Conservation (phyloP, 2,888 invertebrate genomes). For the Watsonalla cultraria region DNA sequence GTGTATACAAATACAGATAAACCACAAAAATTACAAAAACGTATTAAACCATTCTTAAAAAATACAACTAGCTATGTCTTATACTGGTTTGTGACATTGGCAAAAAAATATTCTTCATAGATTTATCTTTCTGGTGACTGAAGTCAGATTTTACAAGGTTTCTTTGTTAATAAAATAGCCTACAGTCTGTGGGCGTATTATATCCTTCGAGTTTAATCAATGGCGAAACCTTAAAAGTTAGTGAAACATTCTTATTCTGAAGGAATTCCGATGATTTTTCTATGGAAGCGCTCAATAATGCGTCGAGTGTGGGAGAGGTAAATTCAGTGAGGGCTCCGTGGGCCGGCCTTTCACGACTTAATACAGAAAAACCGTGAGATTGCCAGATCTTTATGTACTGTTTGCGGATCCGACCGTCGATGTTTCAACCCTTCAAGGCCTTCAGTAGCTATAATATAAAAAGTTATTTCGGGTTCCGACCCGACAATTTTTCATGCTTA, state of each 20-base stretch:
- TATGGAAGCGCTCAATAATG: conserved; percentile 64
- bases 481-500: conserved; percentile 46
- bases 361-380: conserved; percentile 68
- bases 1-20: too few relatives aligned
- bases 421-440: conserved; percentile 62
- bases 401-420: conserved; percentile 63
- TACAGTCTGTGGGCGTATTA: too few relatives aligned
- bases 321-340: conserved; percentile 47
- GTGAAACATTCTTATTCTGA: conserved; percentile 37
- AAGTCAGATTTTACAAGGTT: too few relatives aligned
- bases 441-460: conserved; percentile 58
- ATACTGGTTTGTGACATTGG: too few relatives aligned
- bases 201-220: too few relatives aligned
- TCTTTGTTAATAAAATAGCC: too few relatives aligned
- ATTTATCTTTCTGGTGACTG: too few relatives aligned
- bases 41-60: too few relatives aligned
- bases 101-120: too few relatives aligned
- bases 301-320: conserved; percentile 34
- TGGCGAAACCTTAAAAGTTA: conserved; percentile 23
- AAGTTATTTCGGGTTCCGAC: conserved; percentile 49
- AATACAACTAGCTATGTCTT: too few relatives aligned
- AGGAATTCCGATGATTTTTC: conserved; percentile 51
- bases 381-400: conserved; percentile 67
- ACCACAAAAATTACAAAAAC: too few relatives aligned
- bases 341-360: conserved; percentile 62